Percentiles rank a stretch among this genome's conserved stretches.
Conservation (phyloP, 2,113 vertebrate species). For the Speoplatyrhinus poulsoni region DNA sequence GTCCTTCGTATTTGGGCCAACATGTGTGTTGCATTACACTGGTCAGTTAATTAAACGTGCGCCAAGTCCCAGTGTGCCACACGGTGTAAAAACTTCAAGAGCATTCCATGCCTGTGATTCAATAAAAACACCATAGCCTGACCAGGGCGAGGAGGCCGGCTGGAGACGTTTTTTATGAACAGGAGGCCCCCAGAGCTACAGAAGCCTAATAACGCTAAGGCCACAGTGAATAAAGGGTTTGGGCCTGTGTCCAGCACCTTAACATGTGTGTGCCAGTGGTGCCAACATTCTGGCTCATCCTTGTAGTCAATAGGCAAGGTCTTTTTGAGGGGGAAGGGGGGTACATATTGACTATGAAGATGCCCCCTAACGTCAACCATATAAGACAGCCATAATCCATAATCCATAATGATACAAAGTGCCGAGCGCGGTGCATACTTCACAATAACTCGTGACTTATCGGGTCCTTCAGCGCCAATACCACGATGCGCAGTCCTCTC, state of each 20-base stretch:
- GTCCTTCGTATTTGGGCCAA: constrained; percentile 35
- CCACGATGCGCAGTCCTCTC: constrained; percentile 31
- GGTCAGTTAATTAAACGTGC: constrained; percentile 56
- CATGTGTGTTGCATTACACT: constrained; percentile 30
- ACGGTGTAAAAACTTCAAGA: constrained; percentile 50
- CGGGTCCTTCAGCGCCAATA: constrained; percentile 30
- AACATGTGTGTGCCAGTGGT: constrained; percentile 31
- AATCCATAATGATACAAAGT: constrained; percentile 41
- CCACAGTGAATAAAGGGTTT: constrained; percentile 24
- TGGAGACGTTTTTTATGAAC: constrained; percentile 40
- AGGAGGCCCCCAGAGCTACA: constrained; percentile 40
- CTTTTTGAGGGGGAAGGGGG: no score
- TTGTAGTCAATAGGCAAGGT: neutral
- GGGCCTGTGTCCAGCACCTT: constrained; percentile 40
- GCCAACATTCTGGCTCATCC: constrained; percentile 37
- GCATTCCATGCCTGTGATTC: constrained; percentile 40
- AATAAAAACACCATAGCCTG: constrained; percentile 19
- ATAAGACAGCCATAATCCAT: constrained; percentile 27
- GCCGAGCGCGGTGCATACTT: constrained; percentile 17
- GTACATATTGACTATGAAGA: no score
- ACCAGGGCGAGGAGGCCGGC: constrained; percentile 20
- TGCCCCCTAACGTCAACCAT: constrained; percentile 15
- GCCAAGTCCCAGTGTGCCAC: constrained; percentile 28
- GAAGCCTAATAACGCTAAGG: constrained; percentile 48
- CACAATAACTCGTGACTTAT: constrained; percentile 25